Conservation (phyloP, 2,888 invertebrate genomes). For the Macrophya alboannulata region DNA sequence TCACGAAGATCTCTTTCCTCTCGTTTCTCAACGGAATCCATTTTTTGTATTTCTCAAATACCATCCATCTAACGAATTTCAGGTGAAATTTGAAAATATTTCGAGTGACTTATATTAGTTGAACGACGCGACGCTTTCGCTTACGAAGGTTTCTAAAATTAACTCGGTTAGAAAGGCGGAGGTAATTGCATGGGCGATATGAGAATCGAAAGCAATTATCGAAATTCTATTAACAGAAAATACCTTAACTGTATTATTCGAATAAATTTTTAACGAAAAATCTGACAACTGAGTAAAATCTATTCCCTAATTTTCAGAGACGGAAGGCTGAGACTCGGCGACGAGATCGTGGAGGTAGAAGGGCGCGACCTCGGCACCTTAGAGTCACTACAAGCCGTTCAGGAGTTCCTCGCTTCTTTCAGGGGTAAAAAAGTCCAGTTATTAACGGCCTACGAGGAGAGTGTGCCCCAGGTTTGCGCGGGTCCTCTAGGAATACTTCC, state of each 20-base stretch:
- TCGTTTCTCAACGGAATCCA: background rate
- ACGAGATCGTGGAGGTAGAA: slow-evolving; percentile 95
- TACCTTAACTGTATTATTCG: background rate
- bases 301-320: slow-evolving; percentile 82
- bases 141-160: background rate
- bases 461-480: slow-evolving; percentile 73
- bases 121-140: slow-evolving; percentile 33
- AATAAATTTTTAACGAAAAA: background rate
- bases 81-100: background rate
- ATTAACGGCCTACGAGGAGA: slow-evolving; percentile 77
- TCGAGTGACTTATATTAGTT: background rate
- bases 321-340: slow-evolving; percentile 91
- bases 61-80: background rate
- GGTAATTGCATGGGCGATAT: background rate
- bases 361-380: slow-evolving; percentile 90
- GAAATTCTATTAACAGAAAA: background rate
- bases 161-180: background rate
- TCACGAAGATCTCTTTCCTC: background rate
- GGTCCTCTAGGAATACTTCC: slow-evolving; percentile 64
- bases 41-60: background rate
- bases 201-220: slow-evolving; percentile 3
- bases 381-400: slow-evolving; percentile 75
- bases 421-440: slow-evolving; percentile 73
- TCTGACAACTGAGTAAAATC: background rate
- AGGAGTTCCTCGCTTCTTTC: slow-evolving; percentile 76